Evolutionary conservation across 2,797 vertebrate species (phyloP).

Genomic region (Coranthus polyacanthus): DNA sequence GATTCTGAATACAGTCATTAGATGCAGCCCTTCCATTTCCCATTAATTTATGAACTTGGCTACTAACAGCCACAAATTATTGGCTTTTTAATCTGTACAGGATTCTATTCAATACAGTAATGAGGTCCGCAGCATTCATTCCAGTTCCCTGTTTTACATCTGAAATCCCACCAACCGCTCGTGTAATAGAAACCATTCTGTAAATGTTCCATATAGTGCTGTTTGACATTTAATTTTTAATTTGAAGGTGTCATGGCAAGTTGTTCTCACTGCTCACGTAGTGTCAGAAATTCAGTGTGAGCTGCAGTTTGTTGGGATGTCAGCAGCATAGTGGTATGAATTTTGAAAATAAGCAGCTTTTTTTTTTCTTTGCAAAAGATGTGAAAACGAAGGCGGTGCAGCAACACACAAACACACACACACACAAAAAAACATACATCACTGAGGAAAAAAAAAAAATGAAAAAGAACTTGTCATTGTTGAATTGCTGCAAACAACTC

Average conservation of each 20-base stretch:
- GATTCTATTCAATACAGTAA: background rate
- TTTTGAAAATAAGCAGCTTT: too few species aligned
- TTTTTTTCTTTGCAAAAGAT: background rate
- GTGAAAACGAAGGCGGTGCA: background rate
- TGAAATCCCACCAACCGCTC: background rate
- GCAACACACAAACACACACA: too few species aligned
- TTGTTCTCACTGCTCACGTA: background rate
- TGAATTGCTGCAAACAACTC: background rate
- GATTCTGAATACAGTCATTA: too few species aligned
- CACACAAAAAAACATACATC: too few species aligned
- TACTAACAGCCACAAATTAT: too few species aligned
- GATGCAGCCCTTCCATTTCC: too few species aligned
- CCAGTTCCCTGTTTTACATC: background rate
- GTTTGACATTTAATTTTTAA: background rate
- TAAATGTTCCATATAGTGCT: background rate
- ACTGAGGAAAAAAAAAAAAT: background rate
- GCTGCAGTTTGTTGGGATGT: background rate
- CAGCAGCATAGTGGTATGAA: background rate
- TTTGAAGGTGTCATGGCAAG: background rate
- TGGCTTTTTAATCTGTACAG: background rate
- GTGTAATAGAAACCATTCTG: background rate
- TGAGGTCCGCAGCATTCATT: too few species aligned
- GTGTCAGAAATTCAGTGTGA: background rate
- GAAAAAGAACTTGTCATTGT: background rate
- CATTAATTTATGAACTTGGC: too few species aligned